Evolutionary conservation across 1,140 invertebrate species (phyloP).

Genomic region (Habropoda laboriosa): DNA sequence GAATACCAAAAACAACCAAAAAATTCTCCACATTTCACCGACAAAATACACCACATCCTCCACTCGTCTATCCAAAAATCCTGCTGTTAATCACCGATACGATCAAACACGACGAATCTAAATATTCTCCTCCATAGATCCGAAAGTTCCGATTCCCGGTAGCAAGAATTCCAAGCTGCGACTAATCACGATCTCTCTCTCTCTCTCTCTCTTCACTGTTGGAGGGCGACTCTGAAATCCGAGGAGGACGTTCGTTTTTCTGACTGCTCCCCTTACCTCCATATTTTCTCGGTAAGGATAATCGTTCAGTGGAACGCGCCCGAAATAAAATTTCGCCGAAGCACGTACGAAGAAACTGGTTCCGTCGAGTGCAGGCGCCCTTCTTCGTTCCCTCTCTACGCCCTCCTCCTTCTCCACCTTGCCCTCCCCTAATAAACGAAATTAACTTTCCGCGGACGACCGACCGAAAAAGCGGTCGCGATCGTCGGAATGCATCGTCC

Average conservation of each 20-base stretch:
- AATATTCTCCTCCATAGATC: constrained; percentile 10
- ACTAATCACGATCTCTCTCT: constrained; percentile 4
- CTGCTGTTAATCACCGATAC: constrained; percentile 3
- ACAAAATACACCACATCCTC: neutral
- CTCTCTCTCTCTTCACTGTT: neutral
- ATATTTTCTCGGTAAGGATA: constrained; percentile 66
- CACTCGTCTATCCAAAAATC: neutral
- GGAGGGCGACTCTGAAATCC: neutral
- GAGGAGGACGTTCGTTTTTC: constrained; percentile 42
- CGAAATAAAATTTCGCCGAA: constrained; percentile 66
- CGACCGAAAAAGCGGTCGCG: constrained; percentile 61
- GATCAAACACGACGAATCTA: neutral
- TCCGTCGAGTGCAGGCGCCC: constrained; percentile 28
- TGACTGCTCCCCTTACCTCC: constrained; percentile 47
- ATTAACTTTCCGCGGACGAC: constrained; percentile 66
- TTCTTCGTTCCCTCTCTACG: constrained; percentile 1
- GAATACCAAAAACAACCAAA: too few species aligned
- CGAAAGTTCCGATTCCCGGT: neutral
- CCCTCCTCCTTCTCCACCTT: neutral
- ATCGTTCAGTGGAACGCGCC: constrained; percentile 61
- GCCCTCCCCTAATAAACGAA: constrained; percentile 60
- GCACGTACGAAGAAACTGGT: constrained; percentile 56
- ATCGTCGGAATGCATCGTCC: constrained; percentile 52
- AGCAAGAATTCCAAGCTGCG: neutral
- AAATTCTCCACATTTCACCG: neutral